Base-by-base conservation (phyloP, 92 coral and sea anemone species). In the Umimayanthus chanpuru region DNA sequence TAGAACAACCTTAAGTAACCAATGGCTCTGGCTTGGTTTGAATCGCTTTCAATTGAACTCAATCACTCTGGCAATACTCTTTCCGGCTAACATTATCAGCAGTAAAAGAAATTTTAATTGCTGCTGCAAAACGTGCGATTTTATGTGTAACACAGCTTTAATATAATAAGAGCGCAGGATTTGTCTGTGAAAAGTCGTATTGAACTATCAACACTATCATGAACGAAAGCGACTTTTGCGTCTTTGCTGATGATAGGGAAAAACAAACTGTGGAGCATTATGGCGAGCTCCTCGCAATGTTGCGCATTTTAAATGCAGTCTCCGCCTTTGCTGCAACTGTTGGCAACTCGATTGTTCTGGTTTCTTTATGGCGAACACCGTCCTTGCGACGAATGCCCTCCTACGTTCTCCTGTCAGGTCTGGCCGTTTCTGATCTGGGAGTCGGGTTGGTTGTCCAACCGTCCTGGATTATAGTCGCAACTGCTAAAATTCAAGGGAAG, bases 401-500 rank as follows among this genome's bases (percentile, higher is more conserved):
- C 11, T 49, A 50, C n/a, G 21, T 53, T 11, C 26, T 79, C 5
- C 23, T 79, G 20, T 79, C 82, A 79, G 82, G 82, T 32, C 61
- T 79, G 67, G 66, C 82, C 53, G 50, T 79, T 26, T 53, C 82
- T 20, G 82, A 79, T 26, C 41, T 79, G 12, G 68, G 41, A 28
- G 65, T 79, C 16, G 82, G 82, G 20, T 5, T 79, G 4, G 40
- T 79, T 11, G 65, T 56, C 6, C 82, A 79, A 16, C 82, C 82
- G 11, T 4, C n/a, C 38, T 79, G 82, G 82, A 47, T 79, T 56
- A 28, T 79, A 21, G 82, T 79, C n/a, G 43, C 82, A 28, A 30
- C 68, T 53, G 66, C 82, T 32, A 79, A 79, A 53, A 9, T 79
- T 23, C 82, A 53, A 50, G 66, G 82, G 47, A 79, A 50, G 43